A percentile compares a stretch with the other conserved stretches of the same genome.
phyloP scores from a whole-genome alignment of 2,888 invertebrate genomes.

The Drosophila pseudotalamancana region DNA sequence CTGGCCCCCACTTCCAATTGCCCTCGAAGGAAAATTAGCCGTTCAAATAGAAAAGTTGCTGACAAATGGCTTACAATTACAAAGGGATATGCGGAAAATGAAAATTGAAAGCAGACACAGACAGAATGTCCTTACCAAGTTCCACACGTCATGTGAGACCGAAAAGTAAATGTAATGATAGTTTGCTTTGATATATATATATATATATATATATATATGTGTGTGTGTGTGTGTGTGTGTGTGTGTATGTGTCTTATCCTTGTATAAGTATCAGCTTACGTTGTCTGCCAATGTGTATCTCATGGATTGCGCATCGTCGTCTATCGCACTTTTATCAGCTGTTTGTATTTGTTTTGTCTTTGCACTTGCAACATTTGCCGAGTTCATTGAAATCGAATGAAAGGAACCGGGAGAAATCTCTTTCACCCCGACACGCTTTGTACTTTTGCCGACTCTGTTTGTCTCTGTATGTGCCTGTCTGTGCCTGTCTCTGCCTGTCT shows the following conservation, averaged over 20 bases:
- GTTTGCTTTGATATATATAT: constrained; percentile 17
- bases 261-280: constrained; percentile 27
- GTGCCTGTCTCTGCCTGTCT: constrained; percentile 24
- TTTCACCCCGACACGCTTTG: constrained; percentile 69
- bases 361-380: constrained; percentile 73
- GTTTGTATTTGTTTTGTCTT: constrained; percentile 72
- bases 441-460: constrained; percentile 76
- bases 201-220: background rate
- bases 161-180: constrained; percentile 53
- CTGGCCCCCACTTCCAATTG: constrained; percentile 3
- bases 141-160: constrained; percentile 41
- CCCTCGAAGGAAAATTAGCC: constrained; percentile 56
- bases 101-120: constrained; percentile 32
- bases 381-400: constrained; percentile 77
- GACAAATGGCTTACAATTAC: constrained; percentile 79
- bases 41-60: constrained; percentile 66
- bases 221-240: constrained; percentile 1
- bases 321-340: constrained; percentile 72
- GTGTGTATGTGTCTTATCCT: constrained; percentile 13
- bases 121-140: constrained; percentile 43
- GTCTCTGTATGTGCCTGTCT: constrained; percentile 19
- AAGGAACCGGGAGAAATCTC: constrained; percentile 57
- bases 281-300: constrained; percentile 34
- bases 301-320: constrained; percentile 32
- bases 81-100: constrained; percentile 40